A percentile compares a stretch with the other conserved stretches of the same genome.
phyloP scores from a whole-genome alignment of 2,888 invertebrate species.

The Diarsia mendica region DNA sequence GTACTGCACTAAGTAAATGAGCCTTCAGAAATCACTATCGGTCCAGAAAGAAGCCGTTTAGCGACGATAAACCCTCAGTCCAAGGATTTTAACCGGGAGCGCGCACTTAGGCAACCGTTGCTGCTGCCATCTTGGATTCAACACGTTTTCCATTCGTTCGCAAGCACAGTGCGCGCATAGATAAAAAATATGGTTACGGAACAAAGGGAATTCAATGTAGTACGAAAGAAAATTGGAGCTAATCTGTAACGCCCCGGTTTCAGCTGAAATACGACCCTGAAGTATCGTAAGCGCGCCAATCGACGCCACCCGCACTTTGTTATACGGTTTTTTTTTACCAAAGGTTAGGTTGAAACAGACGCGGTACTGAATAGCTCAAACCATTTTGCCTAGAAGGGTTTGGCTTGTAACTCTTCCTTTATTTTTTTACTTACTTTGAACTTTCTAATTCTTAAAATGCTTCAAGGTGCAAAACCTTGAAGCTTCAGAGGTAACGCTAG shows the following conservation, averaged over 20 bases:
- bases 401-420: not conserved
- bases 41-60: no score
- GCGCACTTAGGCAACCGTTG: no score
- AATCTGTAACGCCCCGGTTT: slow-evolving; percentile 84
- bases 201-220: slow-evolving; percentile 78
- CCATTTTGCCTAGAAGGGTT: slow-evolving; percentile 13
- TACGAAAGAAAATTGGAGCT: slow-evolving; percentile 81
- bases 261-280: slow-evolving; percentile 82
- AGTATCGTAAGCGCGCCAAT: slow-evolving; percentile 80
- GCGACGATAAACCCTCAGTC: no score
- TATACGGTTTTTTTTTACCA: slow-evolving; percentile 71
- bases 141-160: no score
- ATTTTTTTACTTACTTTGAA: not conserved
- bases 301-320: slow-evolving; percentile 76
- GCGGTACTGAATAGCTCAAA: not conserved
- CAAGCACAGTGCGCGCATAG: no score
- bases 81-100: no score
- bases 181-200: no score
- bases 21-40: no score
- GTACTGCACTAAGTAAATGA: no score
- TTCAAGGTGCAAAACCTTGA: no score
- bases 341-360: slow-evolving; percentile 66
- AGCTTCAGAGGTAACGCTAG: not conserved
- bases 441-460: not conserved
- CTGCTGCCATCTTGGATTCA: no score